A percentile compares a stretch with the other conserved stretches of the same genome.
phyloP scores from a whole-genome alignment of 1,140 invertebrate genomes.

The Drosophila ambigua region DNA sequence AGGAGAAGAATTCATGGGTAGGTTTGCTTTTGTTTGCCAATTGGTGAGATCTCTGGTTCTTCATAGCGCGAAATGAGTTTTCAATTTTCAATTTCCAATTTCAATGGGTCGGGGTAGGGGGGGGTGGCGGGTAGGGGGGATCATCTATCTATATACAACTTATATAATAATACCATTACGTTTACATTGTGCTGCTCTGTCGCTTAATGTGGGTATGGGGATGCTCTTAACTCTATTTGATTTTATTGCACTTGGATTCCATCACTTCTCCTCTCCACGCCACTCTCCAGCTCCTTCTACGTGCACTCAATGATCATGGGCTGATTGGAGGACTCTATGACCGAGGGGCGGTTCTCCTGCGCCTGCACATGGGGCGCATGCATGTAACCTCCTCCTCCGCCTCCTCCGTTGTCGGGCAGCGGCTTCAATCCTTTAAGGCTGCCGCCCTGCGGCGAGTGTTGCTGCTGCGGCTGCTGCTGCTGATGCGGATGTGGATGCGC shows the following conservation, averaged over 20 bases:
- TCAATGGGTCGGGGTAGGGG: too few species aligned
- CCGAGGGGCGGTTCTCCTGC: conserved; percentile 89
- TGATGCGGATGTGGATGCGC: conserved; percentile 77
- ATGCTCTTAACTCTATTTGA: conserved; percentile 42
- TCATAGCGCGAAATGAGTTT: conserved; percentile 70
- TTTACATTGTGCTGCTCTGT: conserved; percentile 73
- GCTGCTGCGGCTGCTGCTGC: conserved; percentile 53
- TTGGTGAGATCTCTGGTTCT: conserved; percentile 80
- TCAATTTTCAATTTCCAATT: conserved; percentile 37
- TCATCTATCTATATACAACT: conserved; percentile 63
- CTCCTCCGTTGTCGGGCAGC: conserved; percentile 72
- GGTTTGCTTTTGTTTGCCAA: conserved; percentile 61
- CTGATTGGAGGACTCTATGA: conserved; percentile 92
- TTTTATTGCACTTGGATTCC: conserved; percentile 80
- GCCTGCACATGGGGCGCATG: conserved; percentile 83
- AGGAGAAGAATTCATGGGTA: conserved; percentile 33
- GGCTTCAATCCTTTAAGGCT: conserved; percentile 51
- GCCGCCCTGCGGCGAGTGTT: conserved; percentile 40
- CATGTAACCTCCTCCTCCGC: conserved; percentile 68
- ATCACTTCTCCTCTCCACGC: conserved; percentile 33
- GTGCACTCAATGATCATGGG: conserved; percentile 95
- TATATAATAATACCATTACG: conserved; percentile 80
- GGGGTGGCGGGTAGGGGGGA: too few species aligned
- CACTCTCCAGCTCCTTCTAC: conserved; percentile 83
- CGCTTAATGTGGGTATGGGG: conserved; percentile 2